Conservation (phyloP, 1,140 invertebrate species). For the Laupala kohalensis region DNA sequence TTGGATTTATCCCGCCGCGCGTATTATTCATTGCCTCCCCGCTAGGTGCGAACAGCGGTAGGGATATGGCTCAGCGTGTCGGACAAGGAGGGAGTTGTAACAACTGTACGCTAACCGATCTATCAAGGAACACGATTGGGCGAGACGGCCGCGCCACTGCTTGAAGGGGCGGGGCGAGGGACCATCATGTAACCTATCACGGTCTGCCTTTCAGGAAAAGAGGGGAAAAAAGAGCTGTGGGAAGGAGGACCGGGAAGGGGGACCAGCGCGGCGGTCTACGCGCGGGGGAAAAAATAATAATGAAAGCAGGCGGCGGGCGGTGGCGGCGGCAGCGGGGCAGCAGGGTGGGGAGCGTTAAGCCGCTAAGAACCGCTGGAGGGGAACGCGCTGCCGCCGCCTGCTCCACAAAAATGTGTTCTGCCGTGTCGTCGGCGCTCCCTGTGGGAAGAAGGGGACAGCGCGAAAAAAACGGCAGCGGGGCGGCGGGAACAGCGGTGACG, state of each 20-base stretch:
- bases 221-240: constrained; percentile 12
- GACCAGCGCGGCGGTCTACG: neutral
- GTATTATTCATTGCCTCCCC: constrained; percentile 3
- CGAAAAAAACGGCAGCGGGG: neutral
- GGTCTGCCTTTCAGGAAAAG: constrained; percentile 12
- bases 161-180: constrained; percentile 15
- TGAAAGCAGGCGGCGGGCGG: neutral
- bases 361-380: constrained; percentile 5
- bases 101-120: constrained; percentile 16
- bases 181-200: constrained; percentile 17
- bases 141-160: constrained; percentile 13
- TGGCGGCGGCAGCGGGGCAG: neutral
- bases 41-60: neutral
- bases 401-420: neutral
- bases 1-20: neutral
- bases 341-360: neutral
- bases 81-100: constrained; percentile 15
- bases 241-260: neutral
- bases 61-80: constrained; percentile 2
- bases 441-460: neutral
- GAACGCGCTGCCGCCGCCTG: neutral
- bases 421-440: neutral
- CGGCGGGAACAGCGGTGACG: neutral
- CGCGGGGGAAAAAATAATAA: neutral
- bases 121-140: constrained; percentile 17